Percentiles rank a stretch among this genome's conserved stretches.
Evolutionary conservation across 2,797 vertebrate species (phyloP).

Genomic region (Sebastes glaucus): DNA sequence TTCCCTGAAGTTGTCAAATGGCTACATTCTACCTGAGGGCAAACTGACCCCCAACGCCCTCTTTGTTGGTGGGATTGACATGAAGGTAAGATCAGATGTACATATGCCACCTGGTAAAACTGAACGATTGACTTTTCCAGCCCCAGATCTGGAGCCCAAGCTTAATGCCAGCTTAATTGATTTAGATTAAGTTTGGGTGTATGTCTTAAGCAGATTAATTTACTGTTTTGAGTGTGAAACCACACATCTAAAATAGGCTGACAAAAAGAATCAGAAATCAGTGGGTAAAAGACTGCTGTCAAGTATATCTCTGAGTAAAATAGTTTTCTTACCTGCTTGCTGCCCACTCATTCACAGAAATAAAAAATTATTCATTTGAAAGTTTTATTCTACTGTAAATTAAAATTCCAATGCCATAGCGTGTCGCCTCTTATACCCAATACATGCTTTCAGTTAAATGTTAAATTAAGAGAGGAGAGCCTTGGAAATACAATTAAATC

Average conservation of each 20-base stretch:
- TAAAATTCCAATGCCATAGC: background rate
- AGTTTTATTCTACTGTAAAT: background rate
- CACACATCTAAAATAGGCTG: background rate
- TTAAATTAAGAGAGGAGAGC: background rate
- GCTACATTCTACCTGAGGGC: conserved; percentile 93
- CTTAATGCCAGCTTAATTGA: background rate
- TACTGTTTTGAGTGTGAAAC: background rate
- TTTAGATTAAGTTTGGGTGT: background rate
- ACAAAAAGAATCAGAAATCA: background rate
- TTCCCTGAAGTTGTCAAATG: conserved; percentile 83
- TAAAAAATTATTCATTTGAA: background rate
- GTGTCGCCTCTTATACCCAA: background rate
- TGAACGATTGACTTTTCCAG: background rate
- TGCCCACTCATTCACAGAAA: background rate
- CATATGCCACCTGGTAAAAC: background rate
- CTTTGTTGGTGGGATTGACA: conserved; percentile 96
- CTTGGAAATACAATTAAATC: background rate
- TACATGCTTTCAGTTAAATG: background rate
- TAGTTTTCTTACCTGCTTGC: background rate
- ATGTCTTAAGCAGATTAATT: background rate
- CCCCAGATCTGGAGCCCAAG: background rate
- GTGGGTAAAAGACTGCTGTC: background rate
- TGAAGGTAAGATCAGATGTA: conserved; percentile 82
- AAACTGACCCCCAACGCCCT: conserved; percentile 93
- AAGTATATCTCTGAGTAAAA: background rate